Evolutionary conservation across 2,797 vertebrate species (phyloP), one percentile per base, ranked within the genome.

Genomic region (Sebastes itinus): DNA sequence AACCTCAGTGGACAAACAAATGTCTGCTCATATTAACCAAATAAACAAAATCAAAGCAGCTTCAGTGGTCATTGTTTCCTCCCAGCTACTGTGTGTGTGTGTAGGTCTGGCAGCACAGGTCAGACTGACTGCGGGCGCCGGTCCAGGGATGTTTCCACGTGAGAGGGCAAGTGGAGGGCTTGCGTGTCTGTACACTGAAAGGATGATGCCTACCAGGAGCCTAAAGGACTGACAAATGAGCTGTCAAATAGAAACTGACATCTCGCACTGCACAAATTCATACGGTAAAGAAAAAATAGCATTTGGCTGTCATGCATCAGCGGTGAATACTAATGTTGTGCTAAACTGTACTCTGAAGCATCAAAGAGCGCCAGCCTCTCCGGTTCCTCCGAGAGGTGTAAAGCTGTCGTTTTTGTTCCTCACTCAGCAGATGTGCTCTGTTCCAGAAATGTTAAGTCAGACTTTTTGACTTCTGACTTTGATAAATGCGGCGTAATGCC

Each of bases 161-260:
- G 85, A 92, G 90, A 85, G 87, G 77, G 76, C 82, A 88, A 87
- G 88, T 89, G 86, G 75, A 84, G 70, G 61, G 77, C 82, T 74
- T 85, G 82, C 71, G 6, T 72, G 87, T 84, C 68, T 63, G 83
- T 46, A 70, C 75, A 80, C 75, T 49, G 85, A 87, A 78, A 91
- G 82, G 82, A 90, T 76, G 89, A 81, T 76, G 86, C 85, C 78
- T 81, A 85, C 84, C 81, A 79, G 83, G 84, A 77, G 87, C 77
- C 85, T 84, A 66, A 80, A 91, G 85, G 83, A 88, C 82, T 93
- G 92, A 95, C 91, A 92, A 93, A 95, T 89, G 88, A 95, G 84
- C 80, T 88, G 88, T 89, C 91, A 87, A 88, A 94, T 77, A 69
- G 83, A 78, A 95, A 87, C 56, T 72, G 92, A 93, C 94, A 92